Base-by-base conservation (phyloP, 1,140 invertebrate species). In the Drosophila cardini region DNA sequence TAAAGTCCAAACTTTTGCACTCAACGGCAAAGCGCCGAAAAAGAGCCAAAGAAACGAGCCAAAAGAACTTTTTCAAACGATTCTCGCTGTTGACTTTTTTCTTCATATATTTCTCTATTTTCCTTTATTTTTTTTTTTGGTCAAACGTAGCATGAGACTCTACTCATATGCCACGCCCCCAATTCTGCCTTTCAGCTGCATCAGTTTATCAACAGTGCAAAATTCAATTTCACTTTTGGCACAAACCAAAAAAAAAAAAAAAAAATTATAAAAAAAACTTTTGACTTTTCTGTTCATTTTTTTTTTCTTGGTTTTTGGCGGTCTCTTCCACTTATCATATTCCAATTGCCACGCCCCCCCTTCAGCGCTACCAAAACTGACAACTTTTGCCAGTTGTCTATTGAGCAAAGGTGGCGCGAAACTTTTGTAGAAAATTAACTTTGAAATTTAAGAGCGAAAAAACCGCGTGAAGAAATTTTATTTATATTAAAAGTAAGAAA, bases 181-280 rank as follows among this genome's bases (percentile, higher is more conserved):
- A 26, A 4, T 45, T 48, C 45, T 55, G 42, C 42, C 48, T 4
- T 50, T 15, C 32, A 52, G 32, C 50, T 86, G 76, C 87, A 83
- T 80, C 79, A 74, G 62, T 87, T 83, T 80, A 79, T 82, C 83
- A 87, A 76, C 72, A 89, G 72, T 70, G 70, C 61, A 78, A 84
- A 89, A 89, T 89, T 89, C 84, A 89, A 89, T 89, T 89, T 89
- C 84, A 82, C 70, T 86, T 86, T 75, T 81, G 63, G 73, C 77
- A 74, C 74, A 69, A 65, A 72, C 21, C 21, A 26, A 26, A 26
- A 26, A 26, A 4, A 26, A 26, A 26, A 5, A 26, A 4, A 26
- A 26, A 26, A 26, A n/a, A n/a, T n/a, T n/a, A n/a, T n/a, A 38
- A 38, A 38, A 58, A 68, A 48, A 50, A 38, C 45, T 70, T 70